Conservation (phyloP, 2,113 vertebrate species). For the Dendrocopos noguchii region DNA sequence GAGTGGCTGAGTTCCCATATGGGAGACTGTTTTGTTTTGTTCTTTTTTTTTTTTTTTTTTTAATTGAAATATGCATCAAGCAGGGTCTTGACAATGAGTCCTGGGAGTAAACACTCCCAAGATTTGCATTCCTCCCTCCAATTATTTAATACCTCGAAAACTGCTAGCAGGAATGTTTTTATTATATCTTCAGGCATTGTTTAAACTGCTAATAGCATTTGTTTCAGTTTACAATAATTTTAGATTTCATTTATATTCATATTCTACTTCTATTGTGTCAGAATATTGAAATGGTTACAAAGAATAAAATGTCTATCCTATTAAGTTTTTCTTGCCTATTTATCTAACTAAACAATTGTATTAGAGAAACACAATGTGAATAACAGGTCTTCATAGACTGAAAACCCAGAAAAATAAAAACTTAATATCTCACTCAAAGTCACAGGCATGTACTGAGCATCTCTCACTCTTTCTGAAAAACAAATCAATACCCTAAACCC, state of each 20-base stretch:
- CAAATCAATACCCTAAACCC: fast-evolving
- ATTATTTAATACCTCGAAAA: not conserved
- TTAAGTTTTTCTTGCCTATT: not conserved
- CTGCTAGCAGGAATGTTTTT: not conserved
- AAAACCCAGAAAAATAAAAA: constrained; percentile 27
- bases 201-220: not conserved
- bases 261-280: not conserved
- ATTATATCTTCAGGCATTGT: not conserved
- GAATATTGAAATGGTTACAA: not conserved
- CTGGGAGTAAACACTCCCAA: not conserved
- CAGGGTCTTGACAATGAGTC: not conserved
- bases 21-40: not conserved
- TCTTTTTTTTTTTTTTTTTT: not conserved
- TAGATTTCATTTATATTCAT: not conserved
- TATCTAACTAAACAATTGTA: not conserved
- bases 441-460: not conserved
- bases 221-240: not conserved
- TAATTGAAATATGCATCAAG: not conserved
- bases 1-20: not conserved
- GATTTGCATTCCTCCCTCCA: not conserved
- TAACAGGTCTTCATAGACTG: not conserved
- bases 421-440: constrained; percentile 9
- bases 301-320: not conserved
- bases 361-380: not conserved
- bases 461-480: not conserved